phyloP scores from a whole-genome alignment of 1,140 invertebrate genomes.

The Trichoplusia ni region DNA sequence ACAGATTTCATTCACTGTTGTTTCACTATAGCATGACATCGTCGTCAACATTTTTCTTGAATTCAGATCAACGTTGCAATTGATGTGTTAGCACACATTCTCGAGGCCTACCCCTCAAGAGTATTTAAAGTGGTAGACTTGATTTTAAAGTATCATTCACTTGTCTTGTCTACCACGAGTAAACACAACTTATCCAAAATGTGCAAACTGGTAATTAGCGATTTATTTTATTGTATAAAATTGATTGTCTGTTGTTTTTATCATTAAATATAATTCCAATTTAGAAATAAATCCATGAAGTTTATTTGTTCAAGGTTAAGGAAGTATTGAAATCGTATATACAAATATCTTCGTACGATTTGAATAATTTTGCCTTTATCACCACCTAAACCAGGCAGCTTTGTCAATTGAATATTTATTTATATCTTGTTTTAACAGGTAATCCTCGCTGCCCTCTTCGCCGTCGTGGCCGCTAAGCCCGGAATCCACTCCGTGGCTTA shows the following conservation, averaged over 20 bases:
- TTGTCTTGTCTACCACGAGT: conserved; percentile 38
- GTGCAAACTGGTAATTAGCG: conserved; percentile 65
- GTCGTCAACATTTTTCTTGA: conserved; percentile 61
- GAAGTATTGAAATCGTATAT: no score
- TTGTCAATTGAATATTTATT: not conserved
- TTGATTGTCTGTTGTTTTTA: no score
- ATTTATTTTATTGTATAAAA: not conserved
- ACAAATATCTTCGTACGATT: no score
- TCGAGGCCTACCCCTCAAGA: no score
- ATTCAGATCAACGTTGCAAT: conserved; percentile 61
- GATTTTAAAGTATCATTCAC: conserved; percentile 52
- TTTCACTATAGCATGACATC: not conserved
- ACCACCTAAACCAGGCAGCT: no score
- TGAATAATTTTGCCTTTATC: no score
- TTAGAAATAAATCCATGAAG: no score
- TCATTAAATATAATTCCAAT: no score
- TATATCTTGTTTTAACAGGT: conserved; percentile 43
- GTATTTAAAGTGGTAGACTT: conserved; percentile 60
- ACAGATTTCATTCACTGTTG: no score
- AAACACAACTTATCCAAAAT: conserved; percentile 55
- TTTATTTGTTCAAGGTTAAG: no score
- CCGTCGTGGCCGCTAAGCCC: conserved; percentile 63
- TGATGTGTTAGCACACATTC: conserved; percentile 58
- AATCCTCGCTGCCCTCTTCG: conserved; percentile 56
- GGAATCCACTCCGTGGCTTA: conserved; percentile 67